Evolutionary conservation across 2,888 invertebrate genomes (phyloP).

Genomic region (Chironomus riparius): DNA sequence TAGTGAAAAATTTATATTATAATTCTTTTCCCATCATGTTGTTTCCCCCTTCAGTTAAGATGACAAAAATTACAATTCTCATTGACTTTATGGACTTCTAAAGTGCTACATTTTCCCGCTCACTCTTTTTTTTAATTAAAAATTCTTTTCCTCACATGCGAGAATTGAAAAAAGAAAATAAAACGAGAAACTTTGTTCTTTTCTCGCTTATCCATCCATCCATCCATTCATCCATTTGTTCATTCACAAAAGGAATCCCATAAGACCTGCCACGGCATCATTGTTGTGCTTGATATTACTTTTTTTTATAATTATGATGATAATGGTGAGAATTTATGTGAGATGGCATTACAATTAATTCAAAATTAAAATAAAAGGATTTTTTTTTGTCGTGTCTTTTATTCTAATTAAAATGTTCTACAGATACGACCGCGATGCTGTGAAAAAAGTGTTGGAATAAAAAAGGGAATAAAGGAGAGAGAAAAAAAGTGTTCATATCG

Average conservation of each 20-base stretch:
- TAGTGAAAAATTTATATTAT: no score
- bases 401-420: not conserved
- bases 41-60: no score
- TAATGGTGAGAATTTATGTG: not conserved
- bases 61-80: not conserved
- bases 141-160: conserved; percentile 1
- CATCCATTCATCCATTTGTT: not conserved
- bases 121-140: conserved; percentile 21
- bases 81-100: not conserved
- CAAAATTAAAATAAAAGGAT: not conserved
- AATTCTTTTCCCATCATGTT: no score
- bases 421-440: no score
- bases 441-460: no score
- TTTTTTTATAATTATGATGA: not conserved
- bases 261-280: not conserved
- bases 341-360: not conserved
- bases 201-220: not conserved
- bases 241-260: not conserved
- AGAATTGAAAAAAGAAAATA: not conserved
- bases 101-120: not conserved
- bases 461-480: no score
- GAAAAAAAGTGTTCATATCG: no score
- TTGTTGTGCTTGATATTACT: not conserved
- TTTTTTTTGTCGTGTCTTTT: not conserved
- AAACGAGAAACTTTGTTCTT: not conserved